Conservation (phyloP, 2,113 vertebrate species). For the Nothobranchius kuhntae region DNA sequence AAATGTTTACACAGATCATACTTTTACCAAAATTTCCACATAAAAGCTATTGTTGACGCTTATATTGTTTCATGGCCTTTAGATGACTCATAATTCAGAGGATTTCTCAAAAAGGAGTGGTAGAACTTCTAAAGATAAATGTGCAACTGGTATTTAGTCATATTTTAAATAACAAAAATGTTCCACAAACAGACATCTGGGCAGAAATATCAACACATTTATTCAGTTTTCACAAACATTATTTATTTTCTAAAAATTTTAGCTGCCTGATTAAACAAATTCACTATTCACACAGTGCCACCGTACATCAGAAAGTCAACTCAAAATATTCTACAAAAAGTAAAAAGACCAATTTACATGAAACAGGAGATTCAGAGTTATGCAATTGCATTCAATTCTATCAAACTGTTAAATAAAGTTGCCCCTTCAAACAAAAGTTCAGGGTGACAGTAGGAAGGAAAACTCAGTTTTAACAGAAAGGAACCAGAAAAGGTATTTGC, state of each 20-base stretch:
- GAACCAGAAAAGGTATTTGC: no score
- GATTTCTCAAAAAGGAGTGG: slow-evolving; percentile 2
- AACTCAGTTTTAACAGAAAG: no score
- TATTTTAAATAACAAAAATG: slow-evolving; percentile 5
- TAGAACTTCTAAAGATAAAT: slow-evolving; percentile 6
- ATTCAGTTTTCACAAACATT: neutral
- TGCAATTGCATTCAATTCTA: no score
- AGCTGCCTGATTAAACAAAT: no score
- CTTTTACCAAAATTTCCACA: slow-evolving; percentile 35
- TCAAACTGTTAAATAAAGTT: no score
- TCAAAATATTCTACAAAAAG: no score
- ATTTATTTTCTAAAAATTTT: neutral
- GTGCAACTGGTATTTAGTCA: neutral
- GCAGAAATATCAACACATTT: neutral
- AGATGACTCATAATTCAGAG: slow-evolving; percentile 20
- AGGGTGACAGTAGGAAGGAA: no score
- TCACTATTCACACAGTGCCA: no score
- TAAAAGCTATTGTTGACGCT: slow-evolving; percentile 17
- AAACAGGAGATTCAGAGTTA: no score
- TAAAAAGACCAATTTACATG: no score
- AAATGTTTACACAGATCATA: slow-evolving; percentile 21
- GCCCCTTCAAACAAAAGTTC: no score
- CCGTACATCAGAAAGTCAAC: no score
- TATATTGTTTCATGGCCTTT: slow-evolving; percentile 25
- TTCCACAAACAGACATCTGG: neutral